phyloP scores from a whole-genome alignment of 2,113 vertebrate genomes.

The Centrocercus urophasianus region DNA sequence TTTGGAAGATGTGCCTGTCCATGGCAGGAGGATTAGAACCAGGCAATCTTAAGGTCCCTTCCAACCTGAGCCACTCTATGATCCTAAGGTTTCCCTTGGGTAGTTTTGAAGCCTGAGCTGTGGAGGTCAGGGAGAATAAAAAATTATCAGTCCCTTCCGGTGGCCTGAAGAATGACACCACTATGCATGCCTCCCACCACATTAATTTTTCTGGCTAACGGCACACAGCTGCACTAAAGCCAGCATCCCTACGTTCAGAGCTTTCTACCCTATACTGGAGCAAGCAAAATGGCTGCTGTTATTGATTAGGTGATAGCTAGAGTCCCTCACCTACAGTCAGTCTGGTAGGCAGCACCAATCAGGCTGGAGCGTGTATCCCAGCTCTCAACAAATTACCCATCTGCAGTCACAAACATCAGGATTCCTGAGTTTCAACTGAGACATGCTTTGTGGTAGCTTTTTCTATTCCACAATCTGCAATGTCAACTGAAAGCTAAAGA shows the following conservation, averaged over 20 bases:
- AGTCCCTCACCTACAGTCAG: neutral
- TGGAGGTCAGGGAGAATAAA: neutral
- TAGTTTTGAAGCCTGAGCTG: neutral
- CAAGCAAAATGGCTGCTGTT: neutral
- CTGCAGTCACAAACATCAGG: neutral
- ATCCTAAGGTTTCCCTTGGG: neutral
- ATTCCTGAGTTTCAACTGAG: neutral
- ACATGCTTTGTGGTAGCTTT: neutral
- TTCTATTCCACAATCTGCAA: neutral
- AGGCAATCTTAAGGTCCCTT: no score
- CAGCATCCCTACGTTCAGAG: neutral
- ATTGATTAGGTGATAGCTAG: neutral
- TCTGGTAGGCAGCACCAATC: neutral
- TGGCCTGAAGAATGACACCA: fast-evolving
- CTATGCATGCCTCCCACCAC: neutral
- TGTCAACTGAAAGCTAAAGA: constrained; percentile 16
- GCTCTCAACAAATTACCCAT: neutral
- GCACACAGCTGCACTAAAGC: fast-evolving
- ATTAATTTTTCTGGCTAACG: neutral
- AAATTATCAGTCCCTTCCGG: fast-evolving
- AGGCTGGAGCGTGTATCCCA: neutral
- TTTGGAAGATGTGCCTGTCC: neutral
- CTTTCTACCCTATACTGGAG: neutral
- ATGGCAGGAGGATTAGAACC: no score
- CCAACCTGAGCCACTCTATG: no score